A percentile compares a stretch with the other conserved stretches of the same genome.
Evolutionary conservation across 2,113 vertebrate species (phyloP).

Genomic region (Himantopus leucocephalus): DNA sequence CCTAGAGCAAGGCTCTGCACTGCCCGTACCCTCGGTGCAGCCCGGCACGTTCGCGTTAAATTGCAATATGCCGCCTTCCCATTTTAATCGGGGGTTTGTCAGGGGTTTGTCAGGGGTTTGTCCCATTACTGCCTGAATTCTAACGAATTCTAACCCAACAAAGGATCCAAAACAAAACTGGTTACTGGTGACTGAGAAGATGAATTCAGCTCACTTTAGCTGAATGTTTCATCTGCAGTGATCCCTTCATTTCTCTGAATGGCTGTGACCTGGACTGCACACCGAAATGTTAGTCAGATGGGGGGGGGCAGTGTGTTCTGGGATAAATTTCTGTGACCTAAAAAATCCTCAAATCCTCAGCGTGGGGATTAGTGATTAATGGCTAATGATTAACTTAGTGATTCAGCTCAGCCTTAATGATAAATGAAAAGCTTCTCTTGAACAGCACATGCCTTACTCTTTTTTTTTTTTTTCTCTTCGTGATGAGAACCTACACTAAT

Average conservation of each 20-base stretch:
- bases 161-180: neutral
- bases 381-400: conserved; percentile 23
- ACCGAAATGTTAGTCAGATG: neutral
- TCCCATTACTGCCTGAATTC: neutral
- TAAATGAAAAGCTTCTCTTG: neutral
- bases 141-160: neutral
- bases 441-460: neutral
- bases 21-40: neutral
- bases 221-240: neutral
- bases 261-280: accelerated
- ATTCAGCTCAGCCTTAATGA: neutral
- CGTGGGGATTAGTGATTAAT: neutral
- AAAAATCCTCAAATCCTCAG: neutral
- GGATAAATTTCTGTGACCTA: neutral
- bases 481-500: neutral
- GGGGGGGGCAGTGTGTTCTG: neutral
- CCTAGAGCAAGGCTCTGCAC: neutral
- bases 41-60: neutral
- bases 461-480: neutral
- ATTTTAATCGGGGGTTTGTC: neutral
- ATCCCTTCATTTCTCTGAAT: neutral
- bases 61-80: neutral
- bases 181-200: neutral
- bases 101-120: neutral
- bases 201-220: neutral